Evolutionary conservation across 2,888 invertebrate genomes (phyloP), one percentile per base, ranked within the genome.

Genomic region (Coleophora deauratella): DNA sequence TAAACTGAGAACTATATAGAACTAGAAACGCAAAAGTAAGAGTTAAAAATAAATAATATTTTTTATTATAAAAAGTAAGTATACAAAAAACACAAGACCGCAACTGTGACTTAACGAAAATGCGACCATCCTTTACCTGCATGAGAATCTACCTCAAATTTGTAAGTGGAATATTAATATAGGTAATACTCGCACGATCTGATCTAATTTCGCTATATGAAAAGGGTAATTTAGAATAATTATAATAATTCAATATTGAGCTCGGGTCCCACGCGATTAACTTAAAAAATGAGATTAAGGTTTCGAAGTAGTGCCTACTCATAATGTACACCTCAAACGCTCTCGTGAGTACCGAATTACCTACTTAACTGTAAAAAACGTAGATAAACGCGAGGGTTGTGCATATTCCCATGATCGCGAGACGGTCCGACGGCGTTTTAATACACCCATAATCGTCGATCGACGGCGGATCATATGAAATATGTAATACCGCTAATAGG

Each of bases 401-500:
- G 66, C 71, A 75, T 75, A 72, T 81, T 82, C 81, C 81, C 82
- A 80, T 80, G 79, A 66, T 69, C 73, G 62, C 66, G 66, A 75
- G 75, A 74, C 70, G 74, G 58, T 60, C 57, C 64, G 73, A 71
- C 72, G 70, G 73, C 77, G 65, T 73, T 73, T 81, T 82, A 82
- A 82, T 81, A 70, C 66, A 71, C 67, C 78, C 75, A 77, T 84
- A 82, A 84, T 82, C 72, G 73, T 60, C 68, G 75, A 66, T 72
- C 73, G 76, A 69, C 66, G 68, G 60, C 59, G 72, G 74, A 75
- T 74, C 76, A 74, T 73, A 80, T 79, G 76, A 78, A 80, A 80
- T 80, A 81, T 80, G 79, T 79, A 79, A 78, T 80, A 71, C 74
- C 74, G 73, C 78, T 80, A 81, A 81, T 82, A 81, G 78, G 76